These are phyloP conservation scores for Microcebus murinus DNA, from an alignment of 2,113 vertebrate genomes.

Conservation along the genomic window DNA sequence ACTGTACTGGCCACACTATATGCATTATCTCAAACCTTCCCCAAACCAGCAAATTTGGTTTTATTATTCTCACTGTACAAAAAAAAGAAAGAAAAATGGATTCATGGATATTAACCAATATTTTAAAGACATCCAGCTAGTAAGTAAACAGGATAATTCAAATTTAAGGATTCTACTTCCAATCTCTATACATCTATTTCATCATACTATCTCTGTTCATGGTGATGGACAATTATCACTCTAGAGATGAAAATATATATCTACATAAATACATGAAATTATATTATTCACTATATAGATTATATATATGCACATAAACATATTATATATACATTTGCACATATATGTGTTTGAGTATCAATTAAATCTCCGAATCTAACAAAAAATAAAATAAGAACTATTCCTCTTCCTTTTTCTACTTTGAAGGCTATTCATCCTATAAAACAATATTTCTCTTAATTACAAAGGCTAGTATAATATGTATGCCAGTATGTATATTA, in stretches of 20 bases:
- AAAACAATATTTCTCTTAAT: background rate
- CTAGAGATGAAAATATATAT: background rate
- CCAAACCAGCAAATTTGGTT: background rate
- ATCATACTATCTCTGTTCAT: background rate
- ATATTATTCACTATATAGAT: background rate
- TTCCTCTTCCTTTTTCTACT: background rate
- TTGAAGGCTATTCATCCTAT: background rate
- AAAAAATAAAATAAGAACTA: background rate
- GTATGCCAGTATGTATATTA: background rate
- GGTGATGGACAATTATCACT: background rate
- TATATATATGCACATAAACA: background rate
- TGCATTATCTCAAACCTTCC: background rate
- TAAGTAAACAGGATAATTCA: background rate
- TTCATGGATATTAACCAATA: background rate
- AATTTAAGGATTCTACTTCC: background rate
- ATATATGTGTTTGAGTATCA: background rate
- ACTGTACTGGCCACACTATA: background rate
- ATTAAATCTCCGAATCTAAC: background rate
- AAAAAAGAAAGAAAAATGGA: conserved; percentile 27
- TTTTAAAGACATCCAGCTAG: background rate
- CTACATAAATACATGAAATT: background rate
- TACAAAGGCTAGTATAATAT: background rate
- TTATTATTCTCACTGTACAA: background rate
- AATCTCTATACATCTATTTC: background rate
- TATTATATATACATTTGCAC: background rate